A percentile compares a stretch with the other conserved stretches of the same genome.
Evolutionary conservation across 2,888 invertebrate species (phyloP).

Genomic region (Dendrolimus pini): DNA sequence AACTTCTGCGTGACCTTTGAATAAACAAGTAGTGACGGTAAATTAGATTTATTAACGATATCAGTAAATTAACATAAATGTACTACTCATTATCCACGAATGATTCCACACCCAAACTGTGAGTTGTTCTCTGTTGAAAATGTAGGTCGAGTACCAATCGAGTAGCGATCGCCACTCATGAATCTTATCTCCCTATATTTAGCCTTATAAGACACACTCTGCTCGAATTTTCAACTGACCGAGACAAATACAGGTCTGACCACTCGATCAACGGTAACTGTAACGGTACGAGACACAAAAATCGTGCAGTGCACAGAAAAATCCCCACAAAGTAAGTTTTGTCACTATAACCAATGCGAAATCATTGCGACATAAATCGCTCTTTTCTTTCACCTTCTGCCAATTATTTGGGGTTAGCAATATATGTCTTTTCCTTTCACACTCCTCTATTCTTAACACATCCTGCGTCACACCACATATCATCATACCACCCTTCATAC

Average conservation of each 20-base stretch:
- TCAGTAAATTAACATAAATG: too few relatives aligned
- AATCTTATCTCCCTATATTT: constrained; percentile 21
- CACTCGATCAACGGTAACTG: constrained; percentile 66
- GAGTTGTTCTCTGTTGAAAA: too few relatives aligned
- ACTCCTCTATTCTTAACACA: too few relatives aligned
- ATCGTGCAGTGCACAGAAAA: constrained; percentile 55
- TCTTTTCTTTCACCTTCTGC: too few relatives aligned
- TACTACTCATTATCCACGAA: too few relatives aligned
- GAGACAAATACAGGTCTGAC: constrained; percentile 67
- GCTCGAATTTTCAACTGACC: constrained; percentile 51
- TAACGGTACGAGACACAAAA: constrained; percentile 65
- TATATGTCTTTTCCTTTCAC: too few relatives aligned
- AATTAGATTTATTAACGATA: too few relatives aligned
- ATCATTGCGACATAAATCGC: too few relatives aligned
- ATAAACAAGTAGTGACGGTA: not conserved
- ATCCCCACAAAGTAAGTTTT: constrained; percentile 31
- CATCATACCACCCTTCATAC: too few relatives aligned
- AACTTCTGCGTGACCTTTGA: constrained; percentile 3
- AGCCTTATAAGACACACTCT: constrained; percentile 10
- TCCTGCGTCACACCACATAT: too few relatives aligned
- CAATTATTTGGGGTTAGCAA: too few relatives aligned
- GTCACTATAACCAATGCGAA: not conserved
- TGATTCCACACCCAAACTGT: too few relatives aligned
- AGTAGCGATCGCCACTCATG: constrained; percentile 9
- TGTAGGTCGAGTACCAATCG: not conserved